Evolutionary conservation across 2,113 vertebrate genomes (phyloP).

Genomic region (Corythornis cristatus): DNA sequence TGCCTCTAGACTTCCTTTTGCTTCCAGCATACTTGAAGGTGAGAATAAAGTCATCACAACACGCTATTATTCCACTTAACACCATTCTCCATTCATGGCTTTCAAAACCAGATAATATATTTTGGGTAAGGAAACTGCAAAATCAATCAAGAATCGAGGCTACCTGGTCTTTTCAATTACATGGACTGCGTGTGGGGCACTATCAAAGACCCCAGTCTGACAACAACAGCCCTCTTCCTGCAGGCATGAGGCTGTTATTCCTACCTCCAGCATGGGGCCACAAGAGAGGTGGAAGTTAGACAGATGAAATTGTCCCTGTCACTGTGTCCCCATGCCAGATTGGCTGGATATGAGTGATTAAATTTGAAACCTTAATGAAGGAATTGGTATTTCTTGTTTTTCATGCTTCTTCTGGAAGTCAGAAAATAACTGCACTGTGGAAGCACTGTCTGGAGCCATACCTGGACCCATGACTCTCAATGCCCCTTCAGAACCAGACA

Average conservation of each 20-base stretch:
- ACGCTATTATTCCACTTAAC: neutral
- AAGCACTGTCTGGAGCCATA: rapidly evolving
- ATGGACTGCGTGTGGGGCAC: neutral
- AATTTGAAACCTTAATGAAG: neutral
- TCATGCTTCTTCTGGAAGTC: neutral
- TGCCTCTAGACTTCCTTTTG: too few species aligned
- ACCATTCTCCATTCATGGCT: neutral
- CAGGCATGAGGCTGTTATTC: neutral
- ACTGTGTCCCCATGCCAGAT: neutral
- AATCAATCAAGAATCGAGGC: neutral
- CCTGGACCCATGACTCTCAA: rapidly evolving
- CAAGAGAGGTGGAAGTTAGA: neutral
- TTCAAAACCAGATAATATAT: neutral
- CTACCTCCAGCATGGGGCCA: neutral
- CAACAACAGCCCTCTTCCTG: rapidly evolving
- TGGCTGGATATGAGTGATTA: neutral
- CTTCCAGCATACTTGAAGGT: too few species aligned
- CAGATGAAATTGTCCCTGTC: neutral
- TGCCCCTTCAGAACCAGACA: neutral
- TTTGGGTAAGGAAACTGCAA: neutral
- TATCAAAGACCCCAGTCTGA: neutral
- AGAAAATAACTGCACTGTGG: neutral
- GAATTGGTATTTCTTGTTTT: neutral
- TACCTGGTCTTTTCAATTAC: neutral
- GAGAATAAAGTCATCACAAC: neutral